phyloP scores from a whole-genome alignment of 2,888 invertebrate genomes.

The Calameuta filiformis region DNA sequence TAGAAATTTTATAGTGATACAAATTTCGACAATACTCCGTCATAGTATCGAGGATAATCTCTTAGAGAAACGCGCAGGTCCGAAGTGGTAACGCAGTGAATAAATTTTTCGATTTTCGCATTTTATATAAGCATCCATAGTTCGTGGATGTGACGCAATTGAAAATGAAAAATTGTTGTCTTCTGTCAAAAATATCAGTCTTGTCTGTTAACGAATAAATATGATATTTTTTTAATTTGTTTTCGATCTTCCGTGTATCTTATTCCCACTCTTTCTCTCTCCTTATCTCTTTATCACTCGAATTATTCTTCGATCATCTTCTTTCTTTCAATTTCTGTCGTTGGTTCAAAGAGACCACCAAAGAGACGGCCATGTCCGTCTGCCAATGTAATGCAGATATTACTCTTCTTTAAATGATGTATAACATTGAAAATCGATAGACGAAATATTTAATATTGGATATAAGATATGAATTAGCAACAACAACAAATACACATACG shows the following conservation, averaged over 20 bases:
- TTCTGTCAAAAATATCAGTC: slow-evolving; percentile 39
- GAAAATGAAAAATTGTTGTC: slow-evolving; percentile 10
- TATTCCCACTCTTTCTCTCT: neutral
- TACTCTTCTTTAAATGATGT: slow-evolving; percentile 21
- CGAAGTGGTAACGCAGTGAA: neutral
- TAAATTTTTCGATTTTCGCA: neutral
- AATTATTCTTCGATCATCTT: slow-evolving; percentile 1
- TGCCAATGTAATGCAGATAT: slow-evolving; percentile 28
- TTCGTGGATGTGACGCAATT: neutral
- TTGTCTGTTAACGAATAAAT: slow-evolving; percentile 43
- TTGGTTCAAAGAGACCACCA: neutral
- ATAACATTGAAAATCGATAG: slow-evolving; percentile 57
- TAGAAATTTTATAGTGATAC: neutral
- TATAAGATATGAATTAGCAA: slow-evolving; percentile 57
- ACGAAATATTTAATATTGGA: slow-evolving; percentile 52
- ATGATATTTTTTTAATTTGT: slow-evolving; percentile 13
- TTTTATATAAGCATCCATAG: neutral
- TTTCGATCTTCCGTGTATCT: neutral
- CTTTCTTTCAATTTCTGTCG: neutral
- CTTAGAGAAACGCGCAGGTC: neutral
- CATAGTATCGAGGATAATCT: neutral
- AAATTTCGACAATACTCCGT: neutral
- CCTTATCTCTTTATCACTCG: neutral
- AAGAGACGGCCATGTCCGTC: slow-evolving; percentile 12
- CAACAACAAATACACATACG: slow-evolving; percentile 61